Conservation (phyloP, 2,113 vertebrate species). For the Ammospiza caudacuta region DNA sequence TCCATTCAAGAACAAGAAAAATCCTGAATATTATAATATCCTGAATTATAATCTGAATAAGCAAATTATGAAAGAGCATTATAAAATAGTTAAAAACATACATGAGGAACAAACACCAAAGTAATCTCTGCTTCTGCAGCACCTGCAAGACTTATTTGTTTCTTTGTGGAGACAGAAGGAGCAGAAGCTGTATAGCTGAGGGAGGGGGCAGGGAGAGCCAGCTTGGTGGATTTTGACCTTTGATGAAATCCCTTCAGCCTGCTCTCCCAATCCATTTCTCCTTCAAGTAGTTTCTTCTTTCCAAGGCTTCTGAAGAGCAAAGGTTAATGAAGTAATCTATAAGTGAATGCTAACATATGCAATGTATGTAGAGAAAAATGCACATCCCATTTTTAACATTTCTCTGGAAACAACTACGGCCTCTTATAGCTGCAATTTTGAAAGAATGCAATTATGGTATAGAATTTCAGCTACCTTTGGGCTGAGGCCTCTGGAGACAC, state of each 20-base stretch:
- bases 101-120: not conserved
- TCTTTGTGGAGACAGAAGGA: not conserved
- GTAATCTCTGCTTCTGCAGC: not conserved
- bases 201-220: not conserved
- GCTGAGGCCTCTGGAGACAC: slow-evolving; percentile 13
- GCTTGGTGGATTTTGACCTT: slow-evolving; percentile 9
- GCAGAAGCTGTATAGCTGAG: accelerated
- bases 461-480: slow-evolving; percentile 63
- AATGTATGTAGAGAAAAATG: slow-evolving; percentile 23
- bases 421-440: slow-evolving; percentile 58
- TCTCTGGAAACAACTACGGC: slow-evolving; percentile 31
- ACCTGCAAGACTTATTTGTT: not conserved
- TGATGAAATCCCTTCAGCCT: not conserved
- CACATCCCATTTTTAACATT: slow-evolving; percentile 40
- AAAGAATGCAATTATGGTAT: slow-evolving; percentile 49
- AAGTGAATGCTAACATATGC: slow-evolving; percentile 38
- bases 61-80: not conserved
- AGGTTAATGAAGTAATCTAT: slow-evolving; percentile 47
- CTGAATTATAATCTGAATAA: not conserved
- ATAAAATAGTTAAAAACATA: not conserved
- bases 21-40: not conserved
- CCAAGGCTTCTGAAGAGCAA: slow-evolving; percentile 30
- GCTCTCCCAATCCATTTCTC: not conserved
- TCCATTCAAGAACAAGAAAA: not conserved
- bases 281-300: slow-evolving; percentile 26